Percentiles rank a stretch among this genome's conserved stretches.
Evolutionary conservation across 2,888 invertebrate genomes (phyloP).

Genomic region (Melanostoma scalare): DNA sequence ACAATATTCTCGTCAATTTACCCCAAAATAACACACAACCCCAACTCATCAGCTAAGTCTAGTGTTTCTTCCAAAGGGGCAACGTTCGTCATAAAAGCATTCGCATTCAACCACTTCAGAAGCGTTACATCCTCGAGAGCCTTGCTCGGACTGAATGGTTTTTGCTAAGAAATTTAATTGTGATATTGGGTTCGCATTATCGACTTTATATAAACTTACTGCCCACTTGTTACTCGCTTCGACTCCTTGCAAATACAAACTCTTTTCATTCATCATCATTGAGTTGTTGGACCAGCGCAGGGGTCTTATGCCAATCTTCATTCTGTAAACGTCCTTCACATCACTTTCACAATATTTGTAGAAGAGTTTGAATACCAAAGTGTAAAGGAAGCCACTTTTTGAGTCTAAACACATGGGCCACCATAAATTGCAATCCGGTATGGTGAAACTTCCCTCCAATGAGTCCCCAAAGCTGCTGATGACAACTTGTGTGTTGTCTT

Average conservation of each 20-base stretch:
- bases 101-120: conserved; percentile 52
- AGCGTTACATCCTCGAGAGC: conserved; percentile 37
- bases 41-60: conserved; percentile 49
- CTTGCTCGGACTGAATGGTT: conserved; percentile 13
- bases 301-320: conserved; percentile 42
- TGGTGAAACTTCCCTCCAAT: conserved; percentile 32
- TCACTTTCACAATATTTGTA: conserved; percentile 47
- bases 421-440: conserved; percentile 44
- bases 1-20: neutral
- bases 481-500: conserved; percentile 16
- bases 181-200: neutral
- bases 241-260: conserved; percentile 34
- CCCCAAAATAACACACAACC: conserved; percentile 47
- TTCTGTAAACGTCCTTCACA: conserved; percentile 44
- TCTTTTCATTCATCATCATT: conserved; percentile 38
- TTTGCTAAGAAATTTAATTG: conserved; percentile 13
- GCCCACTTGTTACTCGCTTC: conserved; percentile 21
- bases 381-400: conserved; percentile 43
- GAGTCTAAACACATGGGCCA: conserved; percentile 42
- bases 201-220: conserved; percentile 11
- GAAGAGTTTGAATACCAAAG: conserved; percentile 35
- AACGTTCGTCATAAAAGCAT: conserved; percentile 20
- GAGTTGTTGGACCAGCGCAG: conserved; percentile 46
- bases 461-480: neutral
- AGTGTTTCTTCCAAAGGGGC: conserved; percentile 42